Evolutionary conservation across 2,888 invertebrate species (phyloP).

Genomic region (Yponomeuta cagnagella): DNA sequence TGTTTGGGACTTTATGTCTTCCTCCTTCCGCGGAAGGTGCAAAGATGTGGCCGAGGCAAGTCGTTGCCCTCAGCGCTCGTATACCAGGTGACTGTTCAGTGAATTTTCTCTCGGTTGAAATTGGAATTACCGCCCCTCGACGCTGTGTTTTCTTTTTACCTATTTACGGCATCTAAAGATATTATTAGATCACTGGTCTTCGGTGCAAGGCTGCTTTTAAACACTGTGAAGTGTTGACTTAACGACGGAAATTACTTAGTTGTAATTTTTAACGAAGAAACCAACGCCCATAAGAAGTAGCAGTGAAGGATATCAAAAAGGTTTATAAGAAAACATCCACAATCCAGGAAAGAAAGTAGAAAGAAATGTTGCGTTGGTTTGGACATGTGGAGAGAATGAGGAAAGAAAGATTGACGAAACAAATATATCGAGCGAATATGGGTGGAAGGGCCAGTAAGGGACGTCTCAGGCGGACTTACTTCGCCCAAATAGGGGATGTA

Average conservation of each 20-base stretch:
- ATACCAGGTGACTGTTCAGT: not conserved
- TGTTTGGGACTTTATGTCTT: not conserved
- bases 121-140: not conserved
- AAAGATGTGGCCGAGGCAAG: not conserved
- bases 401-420: too few species aligned
- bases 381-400: too few species aligned
- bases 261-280: too few species aligned
- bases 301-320: too few species aligned
- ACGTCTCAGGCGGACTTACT: too few species aligned
- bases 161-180: not conserved
- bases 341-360: too few species aligned
- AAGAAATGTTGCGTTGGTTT: too few species aligned
- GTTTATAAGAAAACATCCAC: too few species aligned
- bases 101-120: not conserved
- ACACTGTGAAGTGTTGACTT: not conserved
- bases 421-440: too few species aligned
- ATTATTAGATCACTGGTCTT: not conserved
- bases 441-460: too few species aligned
- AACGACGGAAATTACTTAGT: not conserved
- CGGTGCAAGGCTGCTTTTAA: not conserved
- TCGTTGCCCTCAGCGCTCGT: not conserved
- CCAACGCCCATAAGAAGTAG: too few species aligned
- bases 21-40: not conserved
- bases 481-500: too few species aligned
- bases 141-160: not conserved